phyloP scores from a whole-genome alignment of 1,140 invertebrate species.

The Camponotus vicinus region DNA sequence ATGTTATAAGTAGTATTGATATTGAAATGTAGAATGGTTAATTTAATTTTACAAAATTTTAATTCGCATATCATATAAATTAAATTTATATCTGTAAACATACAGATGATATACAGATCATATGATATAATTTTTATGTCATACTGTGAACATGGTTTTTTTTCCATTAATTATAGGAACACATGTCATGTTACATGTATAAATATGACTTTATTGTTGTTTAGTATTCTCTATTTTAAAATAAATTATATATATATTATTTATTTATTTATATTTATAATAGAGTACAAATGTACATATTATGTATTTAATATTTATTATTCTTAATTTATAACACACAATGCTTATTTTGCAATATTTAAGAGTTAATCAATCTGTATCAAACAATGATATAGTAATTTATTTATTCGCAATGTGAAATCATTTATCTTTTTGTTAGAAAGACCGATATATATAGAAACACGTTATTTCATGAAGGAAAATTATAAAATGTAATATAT shows the following conservation, averaged over 20 bases:
- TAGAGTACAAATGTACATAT: slow-evolving; percentile 4
- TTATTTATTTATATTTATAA: background rate
- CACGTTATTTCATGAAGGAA: slow-evolving; percentile 15
- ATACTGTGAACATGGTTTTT: background rate
- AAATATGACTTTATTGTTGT: background rate
- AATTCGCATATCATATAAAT: background rate
- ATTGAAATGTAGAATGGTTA: background rate
- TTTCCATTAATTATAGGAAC: background rate
- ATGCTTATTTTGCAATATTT: slow-evolving; percentile 14
- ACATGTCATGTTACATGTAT: background rate
- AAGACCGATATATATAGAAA: slow-evolving; percentile 36
- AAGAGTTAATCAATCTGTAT: background rate
- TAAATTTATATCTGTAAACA: too few relatives aligned
- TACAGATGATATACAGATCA: too few relatives aligned
- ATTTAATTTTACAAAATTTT: slow-evolving; percentile 22
- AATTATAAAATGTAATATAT: slow-evolving; percentile 48
- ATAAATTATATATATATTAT: background rate
- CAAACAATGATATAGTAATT: slow-evolving; percentile 1
- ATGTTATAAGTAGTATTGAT: slow-evolving; percentile 21
- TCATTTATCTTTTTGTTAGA: slow-evolving; percentile 29
- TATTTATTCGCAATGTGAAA: background rate
- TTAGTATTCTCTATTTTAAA: background rate
- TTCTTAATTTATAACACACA: slow-evolving; percentile 17
- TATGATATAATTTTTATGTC: too few relatives aligned
- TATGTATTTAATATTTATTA: slow-evolving; percentile 50